Evolutionary conservation across 2,888 invertebrate genomes (phyloP).

Genomic region (Hedychridium roseum): DNA sequence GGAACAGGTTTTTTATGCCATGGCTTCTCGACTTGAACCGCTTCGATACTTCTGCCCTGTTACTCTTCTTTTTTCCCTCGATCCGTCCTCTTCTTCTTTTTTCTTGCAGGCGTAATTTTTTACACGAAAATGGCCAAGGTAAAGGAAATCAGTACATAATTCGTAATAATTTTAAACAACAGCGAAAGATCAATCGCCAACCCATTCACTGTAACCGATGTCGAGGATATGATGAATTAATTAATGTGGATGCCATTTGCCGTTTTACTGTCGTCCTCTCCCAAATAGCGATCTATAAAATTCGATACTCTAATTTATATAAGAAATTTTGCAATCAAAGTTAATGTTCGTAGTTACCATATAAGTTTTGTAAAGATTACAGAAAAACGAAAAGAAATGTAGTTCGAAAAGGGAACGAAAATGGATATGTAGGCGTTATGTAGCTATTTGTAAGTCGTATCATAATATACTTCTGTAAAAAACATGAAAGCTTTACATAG

Average conservation of each 20-base stretch:
- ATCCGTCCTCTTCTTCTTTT: constrained; percentile 5
- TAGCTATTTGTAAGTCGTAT: no score
- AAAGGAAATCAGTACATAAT: constrained; percentile 1
- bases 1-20: constrained; percentile 53
- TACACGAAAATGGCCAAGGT: constrained; percentile 8
- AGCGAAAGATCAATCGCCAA: no score
- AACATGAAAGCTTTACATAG: no score
- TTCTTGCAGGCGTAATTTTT: constrained; percentile 8
- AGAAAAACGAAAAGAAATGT: neutral
- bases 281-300: no score
- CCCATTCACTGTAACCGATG: no score
- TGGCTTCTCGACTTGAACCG: constrained; percentile 37
- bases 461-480: no score
- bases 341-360: neutral
- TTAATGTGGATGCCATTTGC: no score
- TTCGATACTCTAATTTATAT: no score
- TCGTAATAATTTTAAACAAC: neutral
- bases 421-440: no score
- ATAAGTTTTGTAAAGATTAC: neutral
- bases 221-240: no score
- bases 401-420: no score
- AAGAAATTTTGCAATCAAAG: neutral
- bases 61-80: constrained; percentile 7
- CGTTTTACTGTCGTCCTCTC: no score
- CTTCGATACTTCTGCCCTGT: constrained; percentile 8